phyloP scores from a whole-genome alignment of 2,888 invertebrate genomes.

The Amphipyra tragopoginis region DNA sequence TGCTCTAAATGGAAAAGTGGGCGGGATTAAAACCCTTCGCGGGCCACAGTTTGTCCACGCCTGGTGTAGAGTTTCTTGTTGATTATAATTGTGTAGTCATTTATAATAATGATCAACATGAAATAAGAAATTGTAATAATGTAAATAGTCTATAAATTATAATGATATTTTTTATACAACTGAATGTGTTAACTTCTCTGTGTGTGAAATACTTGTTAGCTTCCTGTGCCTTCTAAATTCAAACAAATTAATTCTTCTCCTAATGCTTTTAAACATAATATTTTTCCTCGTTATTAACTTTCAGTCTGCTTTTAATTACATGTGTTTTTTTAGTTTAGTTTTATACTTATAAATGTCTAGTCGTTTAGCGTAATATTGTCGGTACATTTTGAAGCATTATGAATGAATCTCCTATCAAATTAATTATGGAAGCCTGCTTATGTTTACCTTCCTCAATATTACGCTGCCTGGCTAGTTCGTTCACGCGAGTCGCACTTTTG shows the following conservation, averaged over 20 bases:
- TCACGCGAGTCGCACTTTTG: conserved; percentile 77
- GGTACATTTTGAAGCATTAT: conserved; percentile 29
- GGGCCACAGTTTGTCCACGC: too few relatives aligned
- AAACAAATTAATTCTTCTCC: too few relatives aligned
- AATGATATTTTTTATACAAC: conserved; percentile 45
- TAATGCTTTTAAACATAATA: conserved; percentile 61
- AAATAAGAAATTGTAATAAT: conserved; percentile 34
- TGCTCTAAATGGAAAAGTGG: too few relatives aligned
- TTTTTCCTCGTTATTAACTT: conserved; percentile 60
- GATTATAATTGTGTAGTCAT: conserved; percentile 21
- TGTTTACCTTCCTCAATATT: conserved; percentile 57
- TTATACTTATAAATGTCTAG: conserved; percentile 67
- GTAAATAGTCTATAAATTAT: conserved; percentile 56
- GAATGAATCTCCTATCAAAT: conserved; percentile 38
- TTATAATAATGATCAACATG: conserved; percentile 22
- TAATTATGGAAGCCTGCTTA: conserved; percentile 22
- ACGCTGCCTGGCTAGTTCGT: conserved; percentile 60
- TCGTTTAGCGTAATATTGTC: conserved; percentile 59
- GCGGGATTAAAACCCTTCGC: too few relatives aligned
- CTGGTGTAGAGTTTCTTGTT: conserved; percentile 41
- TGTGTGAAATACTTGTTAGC: conserved; percentile 41
- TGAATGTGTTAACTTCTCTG: conserved; percentile 26
- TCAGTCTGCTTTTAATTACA: conserved; percentile 65
- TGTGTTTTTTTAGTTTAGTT: conserved; percentile 81
- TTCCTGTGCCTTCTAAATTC: conserved; percentile 61